These are phyloP conservation scores for Hipposideros armiger DNA, from an alignment of 2,113 vertebrate species.

Conservation along the genomic window DNA sequence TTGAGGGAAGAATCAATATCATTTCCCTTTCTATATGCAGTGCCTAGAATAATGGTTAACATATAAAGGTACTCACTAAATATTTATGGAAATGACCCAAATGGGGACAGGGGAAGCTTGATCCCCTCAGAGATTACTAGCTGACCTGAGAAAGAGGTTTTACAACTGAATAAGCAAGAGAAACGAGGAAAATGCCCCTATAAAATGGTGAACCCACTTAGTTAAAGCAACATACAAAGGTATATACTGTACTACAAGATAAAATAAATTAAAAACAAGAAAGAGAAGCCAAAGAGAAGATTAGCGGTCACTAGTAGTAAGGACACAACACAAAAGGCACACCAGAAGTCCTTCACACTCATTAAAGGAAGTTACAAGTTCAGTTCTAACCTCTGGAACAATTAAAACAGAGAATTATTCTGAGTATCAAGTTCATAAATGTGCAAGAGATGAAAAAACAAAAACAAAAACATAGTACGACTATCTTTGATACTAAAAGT, in stretches of 20 bases:
- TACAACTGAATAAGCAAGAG: slow-evolving; percentile 31
- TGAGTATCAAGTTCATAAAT: slow-evolving; percentile 49
- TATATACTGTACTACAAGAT: neutral
- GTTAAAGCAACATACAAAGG: neutral
- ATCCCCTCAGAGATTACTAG: slow-evolving; percentile 17
- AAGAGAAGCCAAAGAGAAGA: neutral
- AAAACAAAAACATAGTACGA: neutral
- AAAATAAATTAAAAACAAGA: slow-evolving; percentile 17
- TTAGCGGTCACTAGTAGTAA: slow-evolving; percentile 27
- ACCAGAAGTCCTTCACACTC: slow-evolving; percentile 44
- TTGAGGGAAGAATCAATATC: slow-evolving; percentile 20
- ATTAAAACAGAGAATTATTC: slow-evolving; percentile 53
- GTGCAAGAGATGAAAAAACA: neutral
- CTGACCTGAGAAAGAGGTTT: slow-evolving; percentile 43
- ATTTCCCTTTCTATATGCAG: slow-evolving; percentile 9
- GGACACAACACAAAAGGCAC: slow-evolving; percentile 5
- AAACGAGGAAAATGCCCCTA: slow-evolving; percentile 35
- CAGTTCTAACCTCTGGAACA: slow-evolving; percentile 32
- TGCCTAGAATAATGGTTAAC: slow-evolving; percentile 20
- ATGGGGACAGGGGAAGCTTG: neutral
- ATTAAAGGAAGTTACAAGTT: slow-evolving; percentile 50
- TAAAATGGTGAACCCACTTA: slow-evolving; percentile 60
- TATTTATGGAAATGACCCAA: slow-evolving; percentile 30
- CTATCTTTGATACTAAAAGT: slow-evolving; percentile 1
- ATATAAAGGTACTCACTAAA: slow-evolving; percentile 38